A percentile compares a stretch with the other conserved stretches of the same genome.
phyloP scores from a whole-genome alignment of 1,140 invertebrate species.

The Eueides isabella region DNA sequence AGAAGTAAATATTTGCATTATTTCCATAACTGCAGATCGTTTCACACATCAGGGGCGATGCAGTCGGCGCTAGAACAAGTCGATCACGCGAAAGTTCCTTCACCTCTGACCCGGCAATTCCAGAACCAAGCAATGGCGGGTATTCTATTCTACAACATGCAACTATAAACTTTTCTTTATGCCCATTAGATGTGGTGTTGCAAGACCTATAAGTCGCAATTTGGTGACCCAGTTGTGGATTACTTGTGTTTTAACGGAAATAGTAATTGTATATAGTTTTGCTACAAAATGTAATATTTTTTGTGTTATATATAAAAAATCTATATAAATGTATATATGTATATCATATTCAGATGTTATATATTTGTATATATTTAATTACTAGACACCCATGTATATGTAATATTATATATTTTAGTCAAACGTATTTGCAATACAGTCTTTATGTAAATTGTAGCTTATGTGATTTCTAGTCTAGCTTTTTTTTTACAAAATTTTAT shows the following conservation, averaged over 20 bases:
- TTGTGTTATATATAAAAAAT: too few species aligned
- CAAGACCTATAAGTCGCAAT: neutral
- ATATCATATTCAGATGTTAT: too few species aligned
- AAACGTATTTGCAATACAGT: too few species aligned
- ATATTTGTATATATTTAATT: too few species aligned
- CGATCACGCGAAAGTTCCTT: slow-evolving; percentile 65
- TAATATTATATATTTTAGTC: too few species aligned
- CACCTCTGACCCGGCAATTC: slow-evolving; percentile 60
- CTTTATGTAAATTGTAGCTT: too few species aligned
- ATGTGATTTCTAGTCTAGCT: too few species aligned
- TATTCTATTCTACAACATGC: slow-evolving; percentile 22
- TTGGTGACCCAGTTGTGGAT: neutral
- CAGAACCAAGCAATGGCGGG: slow-evolving; percentile 21
- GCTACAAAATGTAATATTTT: too few species aligned
- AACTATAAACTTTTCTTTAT: slow-evolving; percentile 5
- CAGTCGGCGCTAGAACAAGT: slow-evolving; percentile 42
- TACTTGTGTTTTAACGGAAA: neutral
- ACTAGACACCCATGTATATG: too few species aligned
- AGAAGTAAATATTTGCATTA: slow-evolving; percentile 22
- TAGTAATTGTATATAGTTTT: neutral
- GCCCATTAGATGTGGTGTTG: slow-evolving; percentile 1
- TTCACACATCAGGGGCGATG: slow-evolving; percentile 43
- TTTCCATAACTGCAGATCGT: slow-evolving; percentile 31
- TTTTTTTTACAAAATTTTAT: too few species aligned
- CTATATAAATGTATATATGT: too few species aligned